phyloP scores from a whole-genome alignment of 1,140 invertebrate genomes.

The Carposina sasakii region DNA sequence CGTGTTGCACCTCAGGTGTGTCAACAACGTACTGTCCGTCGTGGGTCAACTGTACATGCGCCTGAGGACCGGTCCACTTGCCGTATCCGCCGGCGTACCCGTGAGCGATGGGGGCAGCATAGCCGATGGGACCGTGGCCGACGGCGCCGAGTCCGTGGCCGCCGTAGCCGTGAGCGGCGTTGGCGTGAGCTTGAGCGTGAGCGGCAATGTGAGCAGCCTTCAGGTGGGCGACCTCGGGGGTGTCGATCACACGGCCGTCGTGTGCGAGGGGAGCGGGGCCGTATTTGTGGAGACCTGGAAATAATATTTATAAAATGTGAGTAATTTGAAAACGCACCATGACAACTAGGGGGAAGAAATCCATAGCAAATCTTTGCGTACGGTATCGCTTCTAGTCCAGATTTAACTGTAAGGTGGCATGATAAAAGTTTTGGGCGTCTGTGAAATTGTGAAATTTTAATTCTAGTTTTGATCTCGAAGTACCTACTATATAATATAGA shows the following conservation, averaged over 20 bases:
- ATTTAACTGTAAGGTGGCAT: too few species aligned
- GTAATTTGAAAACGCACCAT: too few species aligned
- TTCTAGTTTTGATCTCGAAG: background rate
- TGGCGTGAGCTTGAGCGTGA: constrained; percentile 66
- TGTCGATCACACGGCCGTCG: constrained; percentile 73
- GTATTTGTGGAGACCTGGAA: constrained; percentile 62
- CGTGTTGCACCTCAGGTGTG: constrained; percentile 68
- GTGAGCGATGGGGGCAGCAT: constrained; percentile 27
- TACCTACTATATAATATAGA: too few species aligned
- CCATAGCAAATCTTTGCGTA: too few species aligned
- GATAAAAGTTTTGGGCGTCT: too few species aligned
- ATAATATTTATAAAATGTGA: too few species aligned
- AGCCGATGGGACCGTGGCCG: constrained; percentile 14
- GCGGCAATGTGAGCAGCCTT: constrained; percentile 73
- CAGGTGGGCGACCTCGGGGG: constrained; percentile 72
- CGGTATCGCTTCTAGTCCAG: too few species aligned
- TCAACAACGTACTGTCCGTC: constrained; percentile 69
- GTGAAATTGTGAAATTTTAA: background rate
- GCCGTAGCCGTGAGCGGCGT: constrained; percentile 64
- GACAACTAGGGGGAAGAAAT: too few species aligned
- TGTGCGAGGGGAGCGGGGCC: constrained; percentile 74
- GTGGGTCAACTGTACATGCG: constrained; percentile 68
- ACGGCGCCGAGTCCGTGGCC: constrained; percentile 29
- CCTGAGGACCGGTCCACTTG: constrained; percentile 59
- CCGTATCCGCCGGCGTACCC: constrained; percentile 56